Evolutionary conservation across 2,113 vertebrate species (phyloP).

Genomic region (Larimichthys polyactis): DNA sequence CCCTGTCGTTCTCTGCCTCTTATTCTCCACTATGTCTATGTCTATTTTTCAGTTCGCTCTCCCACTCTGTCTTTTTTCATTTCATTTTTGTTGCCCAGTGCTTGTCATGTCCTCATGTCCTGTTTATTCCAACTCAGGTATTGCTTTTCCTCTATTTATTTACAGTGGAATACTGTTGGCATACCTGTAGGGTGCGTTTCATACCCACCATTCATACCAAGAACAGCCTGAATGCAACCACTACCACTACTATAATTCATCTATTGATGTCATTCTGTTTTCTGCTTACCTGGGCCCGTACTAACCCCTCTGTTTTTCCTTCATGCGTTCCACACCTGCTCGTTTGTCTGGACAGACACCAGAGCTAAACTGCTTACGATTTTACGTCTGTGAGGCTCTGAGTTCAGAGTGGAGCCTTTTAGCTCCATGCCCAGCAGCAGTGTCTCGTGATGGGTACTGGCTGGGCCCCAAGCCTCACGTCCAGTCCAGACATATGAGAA

Average conservation of each 20-base stretch:
- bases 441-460: conserved; percentile 75
- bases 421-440: conserved; percentile 55
- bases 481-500: conserved; percentile 80
- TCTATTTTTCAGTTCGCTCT: conserved; percentile 51
- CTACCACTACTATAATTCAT: not conserved
- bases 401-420: conserved; percentile 43
- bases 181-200: conserved; percentile 8
- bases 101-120: conserved; percentile 23
- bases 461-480: conserved; percentile 73
- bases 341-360: conserved; percentile 27
- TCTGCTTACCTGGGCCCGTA: not conserved
- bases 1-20: conserved; percentile 48
- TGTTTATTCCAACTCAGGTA: conserved; percentile 13
- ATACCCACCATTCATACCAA: not conserved
- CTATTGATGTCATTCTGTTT: not conserved
- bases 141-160: conserved; percentile 20
- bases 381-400: conserved; percentile 48
- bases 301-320: conserved; percentile 28
- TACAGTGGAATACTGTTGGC: not conserved
- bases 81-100: conserved; percentile 20
- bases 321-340: conserved; percentile 17
- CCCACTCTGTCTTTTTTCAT: conserved; percentile 38
- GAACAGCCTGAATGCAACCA: not conserved
- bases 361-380: conserved; percentile 35
- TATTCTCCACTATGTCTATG: conserved; percentile 34